Evolutionary conservation across 1,140 invertebrate species (phyloP), one percentile per base, ranked within the genome.

Genomic region (Lepidurus packardi): DNA sequence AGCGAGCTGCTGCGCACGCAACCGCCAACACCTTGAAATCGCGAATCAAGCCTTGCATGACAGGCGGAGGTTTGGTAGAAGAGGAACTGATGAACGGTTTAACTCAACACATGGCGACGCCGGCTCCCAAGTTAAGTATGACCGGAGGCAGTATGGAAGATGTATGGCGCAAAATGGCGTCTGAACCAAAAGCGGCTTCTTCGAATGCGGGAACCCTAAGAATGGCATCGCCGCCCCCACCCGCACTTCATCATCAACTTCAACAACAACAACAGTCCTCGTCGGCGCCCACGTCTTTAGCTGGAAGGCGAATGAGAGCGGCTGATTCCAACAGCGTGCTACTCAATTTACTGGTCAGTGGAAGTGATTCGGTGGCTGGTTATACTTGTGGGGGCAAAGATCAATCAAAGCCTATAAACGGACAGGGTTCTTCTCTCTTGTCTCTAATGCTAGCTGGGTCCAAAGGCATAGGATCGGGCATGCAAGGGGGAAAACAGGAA

Each of bases 341-440:
- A 80, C 94, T 95, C 91, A 96, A 96, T 87, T 88, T 96, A 78
- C 88, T 96, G 85, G 92, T 95, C 84, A 94, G 93, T 88, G 94
- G 94, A 83, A 93, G 93, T 87, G 94, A 96, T 86, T 91, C 95
- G 85, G 92, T 91, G 88, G 92, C 93, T 81, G 94, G 94, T 81
- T 96, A 96, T 85, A 90, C 92, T 83, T 94, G 92, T 86, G 89
- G 93, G 84, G 90, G 91, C 53, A 65, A 65, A 65, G 53, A n/a
- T 65, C 13, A 65, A n/a, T 65, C 53, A 65, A 65, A 65, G 53
- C 53, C 53, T 65, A 11, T 65, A 82, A 91, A 92, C 81, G 89
- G 80, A 44, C 76, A 76, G 53, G 78, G 78, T 34, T 78, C 78
- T 65, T 79, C 75, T 74, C 78, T 78, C 45, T 77, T 77, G 34